phyloP scores from a whole-genome alignment of 2,888 invertebrate genomes.

The Lycocerus yunnanus region DNA sequence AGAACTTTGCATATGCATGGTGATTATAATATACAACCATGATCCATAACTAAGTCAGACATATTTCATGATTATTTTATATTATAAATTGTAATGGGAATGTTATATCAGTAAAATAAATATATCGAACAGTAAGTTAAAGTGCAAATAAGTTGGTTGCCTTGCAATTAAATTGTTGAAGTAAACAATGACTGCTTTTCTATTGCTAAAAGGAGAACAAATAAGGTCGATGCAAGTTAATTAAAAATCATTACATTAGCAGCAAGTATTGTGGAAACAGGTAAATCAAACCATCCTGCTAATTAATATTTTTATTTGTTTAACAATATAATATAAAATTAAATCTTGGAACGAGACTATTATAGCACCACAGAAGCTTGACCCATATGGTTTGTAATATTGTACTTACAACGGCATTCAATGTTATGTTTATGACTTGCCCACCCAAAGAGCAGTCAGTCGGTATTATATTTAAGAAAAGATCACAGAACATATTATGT shows the following conservation, averaged over 20 bases:
- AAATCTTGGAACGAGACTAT: neutral
- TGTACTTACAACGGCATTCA: constrained; percentile 24
- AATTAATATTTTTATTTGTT: neutral
- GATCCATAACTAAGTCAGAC: neutral
- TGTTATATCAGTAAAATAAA: too few species aligned
- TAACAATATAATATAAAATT: neutral
- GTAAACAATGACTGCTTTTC: neutral
- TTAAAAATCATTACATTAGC: neutral
- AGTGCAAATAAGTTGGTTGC: neutral
- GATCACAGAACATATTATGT: constrained; percentile 33
- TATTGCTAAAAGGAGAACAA: neutral
- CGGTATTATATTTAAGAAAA: constrained; percentile 27
- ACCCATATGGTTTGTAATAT: constrained; percentile 16
- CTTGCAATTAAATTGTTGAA: neutral
- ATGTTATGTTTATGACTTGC: constrained; percentile 32
- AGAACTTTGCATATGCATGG: neutral
- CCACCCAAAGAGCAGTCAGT: constrained; percentile 30
- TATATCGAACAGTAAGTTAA: neutral
- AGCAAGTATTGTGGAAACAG: neutral
- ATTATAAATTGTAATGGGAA: too few species aligned
- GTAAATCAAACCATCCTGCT: neutral
- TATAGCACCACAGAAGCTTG: constrained; percentile 9
- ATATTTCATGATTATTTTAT: neutral
- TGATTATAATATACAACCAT: neutral
- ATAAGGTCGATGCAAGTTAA: neutral